Conservation (phyloP, 2,113 vertebrate genomes). For the Cottus gobio region DNA sequence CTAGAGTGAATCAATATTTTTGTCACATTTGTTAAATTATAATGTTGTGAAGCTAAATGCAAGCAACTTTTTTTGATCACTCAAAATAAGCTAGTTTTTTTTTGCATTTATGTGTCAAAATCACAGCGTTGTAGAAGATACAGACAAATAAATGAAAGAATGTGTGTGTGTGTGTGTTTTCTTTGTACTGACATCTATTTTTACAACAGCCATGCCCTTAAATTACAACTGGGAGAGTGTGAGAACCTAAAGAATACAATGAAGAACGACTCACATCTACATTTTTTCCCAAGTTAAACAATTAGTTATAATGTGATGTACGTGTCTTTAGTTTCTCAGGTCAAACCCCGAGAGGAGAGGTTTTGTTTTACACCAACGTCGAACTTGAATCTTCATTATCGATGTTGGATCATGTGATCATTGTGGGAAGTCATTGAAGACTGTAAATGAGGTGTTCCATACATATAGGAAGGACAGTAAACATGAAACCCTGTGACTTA, state of each 20-base stretch:
- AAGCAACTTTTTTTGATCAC: background rate
- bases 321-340: background rate
- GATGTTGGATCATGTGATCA: background rate
- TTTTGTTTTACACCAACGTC: background rate
- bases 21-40: background rate
- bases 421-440: too few relatives aligned
- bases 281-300: background rate
- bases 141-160: background rate
- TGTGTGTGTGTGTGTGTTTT: too few relatives aligned
- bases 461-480: background rate
- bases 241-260: background rate
- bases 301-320: background rate
- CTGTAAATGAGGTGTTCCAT: background rate
- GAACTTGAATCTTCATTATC: background rate
- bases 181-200: too few relatives aligned
- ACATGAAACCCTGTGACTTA: conserved; percentile 80
- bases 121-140: background rate
- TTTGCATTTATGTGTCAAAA: background rate
- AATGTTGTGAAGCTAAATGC: too few relatives aligned
- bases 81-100: background rate
- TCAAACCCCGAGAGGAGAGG: background rate
- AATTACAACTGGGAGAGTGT: background rate
- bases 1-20: background rate
- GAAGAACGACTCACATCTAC: background rate
- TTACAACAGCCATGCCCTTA: background rate